Evolutionary conservation across 2,797 vertebrate genomes (phyloP).

Genomic region (Cyclura pinguis): DNA sequence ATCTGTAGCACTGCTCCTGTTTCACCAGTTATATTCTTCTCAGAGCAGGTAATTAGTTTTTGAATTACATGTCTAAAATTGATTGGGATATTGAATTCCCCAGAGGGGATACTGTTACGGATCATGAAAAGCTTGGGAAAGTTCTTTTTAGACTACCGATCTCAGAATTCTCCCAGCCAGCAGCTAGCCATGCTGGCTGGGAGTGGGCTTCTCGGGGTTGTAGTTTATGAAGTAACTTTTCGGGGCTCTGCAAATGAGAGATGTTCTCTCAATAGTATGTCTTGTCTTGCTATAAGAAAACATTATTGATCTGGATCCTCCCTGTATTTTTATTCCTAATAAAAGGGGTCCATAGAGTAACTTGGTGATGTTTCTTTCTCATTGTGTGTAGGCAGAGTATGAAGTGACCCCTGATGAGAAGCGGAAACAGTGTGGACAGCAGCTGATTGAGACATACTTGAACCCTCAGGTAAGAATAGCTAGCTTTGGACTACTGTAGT

Average conservation of each 20-base stretch:
- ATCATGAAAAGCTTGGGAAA: too few relatives aligned
- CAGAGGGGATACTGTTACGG: neutral
- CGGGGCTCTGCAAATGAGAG: neutral
- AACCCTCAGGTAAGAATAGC: constrained; percentile 84
- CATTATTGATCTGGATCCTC: neutral
- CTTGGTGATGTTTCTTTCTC: constrained; percentile 13
- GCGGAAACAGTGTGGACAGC: constrained; percentile 90
- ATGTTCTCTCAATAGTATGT: neutral
- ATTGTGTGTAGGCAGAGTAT: constrained; percentile 87
- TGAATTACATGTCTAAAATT: neutral
- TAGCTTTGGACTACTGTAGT: neutral
- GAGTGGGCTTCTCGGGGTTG: neutral
- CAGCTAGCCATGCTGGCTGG: too few relatives aligned
- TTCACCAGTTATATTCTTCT: neutral
- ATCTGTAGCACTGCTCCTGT: neutral
- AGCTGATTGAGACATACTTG: constrained; percentile 89
- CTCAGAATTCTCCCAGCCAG: too few relatives aligned
- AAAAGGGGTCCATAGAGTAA: constrained; percentile 2
- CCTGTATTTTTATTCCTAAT: neutral
- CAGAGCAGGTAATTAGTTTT: neutral
- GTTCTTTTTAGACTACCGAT: too few relatives aligned
- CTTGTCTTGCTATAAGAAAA: neutral
- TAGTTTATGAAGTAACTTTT: neutral
- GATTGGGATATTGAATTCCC: neutral
- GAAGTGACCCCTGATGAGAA: constrained; percentile 97